Conservation (phyloP, 2,888 invertebrate species). For the Apamea crenata region DNA sequence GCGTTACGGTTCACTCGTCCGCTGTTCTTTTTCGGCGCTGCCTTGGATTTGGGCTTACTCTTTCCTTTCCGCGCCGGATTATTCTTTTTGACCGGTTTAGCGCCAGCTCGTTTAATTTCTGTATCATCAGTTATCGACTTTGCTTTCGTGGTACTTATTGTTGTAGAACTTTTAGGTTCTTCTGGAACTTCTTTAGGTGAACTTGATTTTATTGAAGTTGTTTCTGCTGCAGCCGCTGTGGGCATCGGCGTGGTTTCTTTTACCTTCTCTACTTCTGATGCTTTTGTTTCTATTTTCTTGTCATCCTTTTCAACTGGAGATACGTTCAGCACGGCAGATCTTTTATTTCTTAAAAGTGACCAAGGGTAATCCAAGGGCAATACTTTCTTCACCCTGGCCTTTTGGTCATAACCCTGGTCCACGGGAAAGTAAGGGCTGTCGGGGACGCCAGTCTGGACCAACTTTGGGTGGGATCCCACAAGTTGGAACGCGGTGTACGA, state of each 20-base stretch:
- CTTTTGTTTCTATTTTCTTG: constrained; percentile 34
- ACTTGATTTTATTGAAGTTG: background rate
- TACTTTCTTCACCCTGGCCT: constrained; percentile 77
- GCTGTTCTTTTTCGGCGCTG: background rate
- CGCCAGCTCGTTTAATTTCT: background rate
- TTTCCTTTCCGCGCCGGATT: background rate
- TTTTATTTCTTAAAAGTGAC: constrained; percentile 64
- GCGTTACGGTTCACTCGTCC: background rate
- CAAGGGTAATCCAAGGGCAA: constrained; percentile 69
- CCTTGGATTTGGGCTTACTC: background rate
- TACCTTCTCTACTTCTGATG: background rate
- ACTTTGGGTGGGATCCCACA: constrained; percentile 28
- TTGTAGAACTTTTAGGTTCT: background rate
- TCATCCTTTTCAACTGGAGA: background rate
- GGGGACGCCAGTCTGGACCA: constrained; percentile 56
- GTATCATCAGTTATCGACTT: background rate
- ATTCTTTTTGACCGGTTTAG: background rate
- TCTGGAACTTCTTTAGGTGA: constrained; percentile 9
- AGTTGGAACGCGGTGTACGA: constrained; percentile 77
- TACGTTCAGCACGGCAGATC: constrained; percentile 60
- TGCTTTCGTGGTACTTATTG: background rate
- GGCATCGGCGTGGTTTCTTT: background rate
- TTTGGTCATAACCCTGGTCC: constrained; percentile 64
- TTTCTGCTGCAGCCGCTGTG: background rate
- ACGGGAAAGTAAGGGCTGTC: constrained; percentile 76